These are phyloP conservation scores for Peucedramus taeniatus DNA, from an alignment of 2,113 vertebrate genomes.

Conservation along the genomic window DNA sequence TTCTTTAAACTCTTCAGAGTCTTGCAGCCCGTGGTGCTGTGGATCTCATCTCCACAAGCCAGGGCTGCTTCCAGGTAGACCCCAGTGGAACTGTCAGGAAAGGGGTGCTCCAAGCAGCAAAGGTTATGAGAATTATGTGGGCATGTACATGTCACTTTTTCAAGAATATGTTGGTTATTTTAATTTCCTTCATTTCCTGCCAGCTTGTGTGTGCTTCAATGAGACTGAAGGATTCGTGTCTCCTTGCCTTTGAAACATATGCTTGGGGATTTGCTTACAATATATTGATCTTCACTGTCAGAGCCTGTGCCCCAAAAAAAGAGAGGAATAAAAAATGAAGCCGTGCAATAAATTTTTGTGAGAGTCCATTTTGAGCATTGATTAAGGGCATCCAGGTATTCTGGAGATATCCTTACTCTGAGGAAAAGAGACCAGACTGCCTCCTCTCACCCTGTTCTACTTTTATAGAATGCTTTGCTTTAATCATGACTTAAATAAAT, in stretches of 20 bases:
- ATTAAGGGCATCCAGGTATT: neutral
- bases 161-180: neutral
- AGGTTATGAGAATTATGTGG: neutral
- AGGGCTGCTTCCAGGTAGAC: neutral
- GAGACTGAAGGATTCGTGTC: accelerated
- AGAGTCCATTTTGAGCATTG: neutral
- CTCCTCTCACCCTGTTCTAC: neutral
- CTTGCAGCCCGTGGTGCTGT: neutral
- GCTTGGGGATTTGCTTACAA: neutral
- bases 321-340: neutral
- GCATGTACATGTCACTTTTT: neutral
- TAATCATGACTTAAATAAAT: conserved; percentile 8
- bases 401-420: neutral
- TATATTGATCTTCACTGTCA: neutral
- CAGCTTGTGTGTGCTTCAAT: neutral
- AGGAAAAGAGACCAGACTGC: neutral
- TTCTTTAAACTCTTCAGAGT: neutral
- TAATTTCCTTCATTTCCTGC: neutral
- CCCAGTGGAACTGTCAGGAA: neutral
- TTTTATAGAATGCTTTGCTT: neutral
- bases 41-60: neutral
- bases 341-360: neutral
- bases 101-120: neutral
- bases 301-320: neutral
- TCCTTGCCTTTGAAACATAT: neutral